phyloP scores from a whole-genome alignment of 2,888 invertebrate species.

The Resseliella maxima region DNA sequence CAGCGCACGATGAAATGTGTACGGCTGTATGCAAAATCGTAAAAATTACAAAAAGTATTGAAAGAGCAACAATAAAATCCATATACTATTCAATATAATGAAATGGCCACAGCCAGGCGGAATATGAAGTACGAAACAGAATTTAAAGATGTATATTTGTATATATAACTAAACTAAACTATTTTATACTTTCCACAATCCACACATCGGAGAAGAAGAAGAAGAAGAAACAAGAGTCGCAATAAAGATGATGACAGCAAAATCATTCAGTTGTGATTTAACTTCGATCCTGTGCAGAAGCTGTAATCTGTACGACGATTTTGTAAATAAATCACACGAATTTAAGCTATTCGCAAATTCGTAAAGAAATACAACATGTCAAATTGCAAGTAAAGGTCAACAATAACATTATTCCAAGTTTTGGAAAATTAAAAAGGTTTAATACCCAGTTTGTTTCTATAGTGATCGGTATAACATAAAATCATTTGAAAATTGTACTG shows the following conservation, averaged over 20 bases:
- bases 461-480: no score
- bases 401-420: no score
- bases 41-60: not conserved
- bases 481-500: no score
- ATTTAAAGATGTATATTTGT: conserved; percentile 25
- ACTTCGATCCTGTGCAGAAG: conserved; percentile 6
- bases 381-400: no score
- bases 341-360: no score
- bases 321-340: not conserved
- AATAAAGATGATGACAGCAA: conserved; percentile 39
- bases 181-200: no score
- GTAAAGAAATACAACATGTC: no score
- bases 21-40: not conserved
- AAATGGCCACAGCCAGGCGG: not conserved
- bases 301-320: not conserved
- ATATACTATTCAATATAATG: not conserved
- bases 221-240: not conserved
- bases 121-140: not conserved
- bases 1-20: not conserved
- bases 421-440: no score
- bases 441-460: no score
- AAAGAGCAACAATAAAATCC: conserved; percentile 23
- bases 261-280: conserved; percentile 25
- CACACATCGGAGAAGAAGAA: not conserved
- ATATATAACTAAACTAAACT: no score